Evolutionary conservation across 2,113 vertebrate genomes (phyloP).

Genomic region (Sebastes fasciatus): DNA sequence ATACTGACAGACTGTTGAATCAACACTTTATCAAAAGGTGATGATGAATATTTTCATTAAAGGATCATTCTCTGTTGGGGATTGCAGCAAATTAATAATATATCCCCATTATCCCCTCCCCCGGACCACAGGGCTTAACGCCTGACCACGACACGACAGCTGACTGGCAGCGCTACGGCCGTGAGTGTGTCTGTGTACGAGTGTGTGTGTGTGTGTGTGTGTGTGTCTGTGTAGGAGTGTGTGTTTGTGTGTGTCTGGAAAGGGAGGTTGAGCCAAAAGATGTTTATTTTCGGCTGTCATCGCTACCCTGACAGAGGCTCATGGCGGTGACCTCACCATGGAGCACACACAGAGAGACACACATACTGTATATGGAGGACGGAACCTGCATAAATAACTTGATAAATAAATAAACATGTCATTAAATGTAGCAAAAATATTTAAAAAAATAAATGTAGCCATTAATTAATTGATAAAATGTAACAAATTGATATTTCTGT

Average conservation of each 20-base stretch:
- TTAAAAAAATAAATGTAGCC: too few relatives aligned
- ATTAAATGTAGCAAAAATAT: too few relatives aligned
- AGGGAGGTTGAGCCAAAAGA: slow-evolving; percentile 15
- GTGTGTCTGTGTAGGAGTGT: not conserved
- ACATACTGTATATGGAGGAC: not conserved
- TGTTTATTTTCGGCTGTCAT: slow-evolving; percentile 70
- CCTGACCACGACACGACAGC: slow-evolving; percentile 62
- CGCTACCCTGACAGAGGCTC: slow-evolving; percentile 42
- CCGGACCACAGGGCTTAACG: slow-evolving; percentile 59
- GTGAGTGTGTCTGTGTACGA: slow-evolving; percentile 8
- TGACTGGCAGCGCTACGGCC: slow-evolving; percentile 28
- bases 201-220: slow-evolving; percentile 1
- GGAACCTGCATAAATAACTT: too few relatives aligned
- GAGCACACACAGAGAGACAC: slow-evolving; percentile 6
- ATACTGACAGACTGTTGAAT: slow-evolving; percentile 34
- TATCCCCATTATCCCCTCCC: slow-evolving; percentile 63
- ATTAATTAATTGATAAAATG: too few relatives aligned
- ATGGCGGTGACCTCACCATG: slow-evolving; percentile 28
- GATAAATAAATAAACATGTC: too few relatives aligned
- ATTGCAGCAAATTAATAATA: slow-evolving; percentile 64
- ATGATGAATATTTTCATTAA: slow-evolving; percentile 66
- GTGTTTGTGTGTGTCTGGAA: not conserved
- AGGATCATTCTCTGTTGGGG: slow-evolving; percentile 55
- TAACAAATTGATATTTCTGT: too few relatives aligned
- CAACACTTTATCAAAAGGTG: slow-evolving; percentile 56